A percentile compares a stretch with the other conserved stretches of the same genome.
Conservation (phyloP, 2,113 vertebrate genomes). For the Hemibagrus wyckioides region DNA sequence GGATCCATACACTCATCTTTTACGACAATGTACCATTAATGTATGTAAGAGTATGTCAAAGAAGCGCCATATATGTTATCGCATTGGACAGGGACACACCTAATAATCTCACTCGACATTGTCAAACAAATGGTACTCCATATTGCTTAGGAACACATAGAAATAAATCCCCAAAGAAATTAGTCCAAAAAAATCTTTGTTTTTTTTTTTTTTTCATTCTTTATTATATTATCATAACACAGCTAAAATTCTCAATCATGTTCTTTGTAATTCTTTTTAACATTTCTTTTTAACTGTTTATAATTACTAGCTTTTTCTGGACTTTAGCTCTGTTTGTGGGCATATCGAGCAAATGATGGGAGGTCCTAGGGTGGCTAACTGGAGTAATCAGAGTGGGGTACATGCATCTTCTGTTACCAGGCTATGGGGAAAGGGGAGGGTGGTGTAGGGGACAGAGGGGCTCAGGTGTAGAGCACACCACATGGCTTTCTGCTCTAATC, state of each 20-base stretch:
- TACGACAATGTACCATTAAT: slow-evolving; percentile 89
- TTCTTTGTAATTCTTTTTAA: slow-evolving; percentile 64
- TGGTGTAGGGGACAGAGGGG: slow-evolving; percentile 18
- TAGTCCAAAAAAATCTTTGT: slow-evolving; percentile 83
- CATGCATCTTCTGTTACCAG: slow-evolving; percentile 95
- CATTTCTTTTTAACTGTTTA: slow-evolving; percentile 71
- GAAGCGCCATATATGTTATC: slow-evolving; percentile 89
- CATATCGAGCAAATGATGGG: slow-evolving; percentile 88
- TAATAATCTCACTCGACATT: slow-evolving; percentile 92
- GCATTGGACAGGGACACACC: slow-evolving; percentile 91
- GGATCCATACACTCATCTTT: slow-evolving; percentile 82
- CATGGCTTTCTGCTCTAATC: slow-evolving; percentile 65
- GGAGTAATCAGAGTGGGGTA: slow-evolving; percentile 93
- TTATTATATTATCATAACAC: slow-evolving; percentile 77
- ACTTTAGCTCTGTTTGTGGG: slow-evolving; percentile 89
- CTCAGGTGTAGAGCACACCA: slow-evolving; percentile 37
- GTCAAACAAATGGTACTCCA: slow-evolving; percentile 96
- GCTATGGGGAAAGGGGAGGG: slow-evolving; percentile 65
- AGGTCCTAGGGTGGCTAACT: slow-evolving; percentile 95
- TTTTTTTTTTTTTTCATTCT: slow-evolving; percentile 68
- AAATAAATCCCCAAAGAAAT: slow-evolving; percentile 88
- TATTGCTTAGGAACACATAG: slow-evolving; percentile 99
- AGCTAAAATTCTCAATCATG: slow-evolving; percentile 92
- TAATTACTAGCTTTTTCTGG: slow-evolving; percentile 77
- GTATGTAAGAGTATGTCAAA: slow-evolving; percentile 88